A percentile compares a stretch with the other conserved stretches of the same genome.
These are phyloP conservation scores for Centropus bengalensis DNA, from an alignment of 2,113 vertebrate species.

Conservation along the genomic window DNA sequence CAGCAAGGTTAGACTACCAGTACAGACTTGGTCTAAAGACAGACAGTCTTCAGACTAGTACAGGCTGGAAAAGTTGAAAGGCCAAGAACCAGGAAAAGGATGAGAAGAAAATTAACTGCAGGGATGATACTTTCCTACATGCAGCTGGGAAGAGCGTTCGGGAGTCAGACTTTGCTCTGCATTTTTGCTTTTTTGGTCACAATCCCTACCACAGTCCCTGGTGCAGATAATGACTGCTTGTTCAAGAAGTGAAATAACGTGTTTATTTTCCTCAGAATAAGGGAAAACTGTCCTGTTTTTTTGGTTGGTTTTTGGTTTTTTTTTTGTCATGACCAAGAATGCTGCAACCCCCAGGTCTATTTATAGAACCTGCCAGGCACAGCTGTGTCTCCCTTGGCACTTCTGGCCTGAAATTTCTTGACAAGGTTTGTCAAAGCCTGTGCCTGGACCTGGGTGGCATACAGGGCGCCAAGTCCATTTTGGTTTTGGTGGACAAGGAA, in stretches of 20 bases:
- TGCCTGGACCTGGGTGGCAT: fast-evolving
- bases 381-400: not conserved
- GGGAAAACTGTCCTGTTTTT: not conserved
- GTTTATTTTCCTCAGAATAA: not conserved
- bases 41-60: not conserved
- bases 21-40: not conserved
- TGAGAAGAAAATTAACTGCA: not conserved
- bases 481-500: not conserved
- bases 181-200: not conserved
- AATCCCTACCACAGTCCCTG: not conserved
- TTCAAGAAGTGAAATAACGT: not conserved
- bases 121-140: not conserved
- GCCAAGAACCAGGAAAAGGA: not conserved
- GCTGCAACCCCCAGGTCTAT: not conserved
- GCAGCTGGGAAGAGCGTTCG: not conserved
- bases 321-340: not conserved
- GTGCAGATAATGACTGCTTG: not conserved
- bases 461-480: not conserved
- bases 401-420: not conserved
- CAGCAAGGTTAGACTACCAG: not conserved
- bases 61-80: not conserved
- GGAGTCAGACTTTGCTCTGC: not conserved
- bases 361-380: not conserved
- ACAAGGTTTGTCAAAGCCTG: not conserved
- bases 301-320: too few species aligned